A percentile compares a stretch with the other conserved stretches of the same genome.
Conservation (phyloP, 2,113 vertebrate species). For the Anguilla japonica region DNA sequence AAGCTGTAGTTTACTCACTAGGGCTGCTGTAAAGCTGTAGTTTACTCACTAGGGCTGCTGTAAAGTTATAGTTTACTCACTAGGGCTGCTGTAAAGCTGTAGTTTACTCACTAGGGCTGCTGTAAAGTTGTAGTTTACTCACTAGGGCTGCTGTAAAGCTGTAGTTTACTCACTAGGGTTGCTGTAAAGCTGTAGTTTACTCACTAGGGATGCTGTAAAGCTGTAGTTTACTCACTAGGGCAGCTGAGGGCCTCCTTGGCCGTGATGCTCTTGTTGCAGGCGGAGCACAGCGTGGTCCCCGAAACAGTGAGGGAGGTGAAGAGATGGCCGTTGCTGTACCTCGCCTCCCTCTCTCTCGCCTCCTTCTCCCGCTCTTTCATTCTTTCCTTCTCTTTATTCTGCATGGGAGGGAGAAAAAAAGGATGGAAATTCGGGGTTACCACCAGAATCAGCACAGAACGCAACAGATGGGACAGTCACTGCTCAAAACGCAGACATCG, state of each 20-base stretch:
- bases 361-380: conserved; percentile 73
- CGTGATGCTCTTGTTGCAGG: conserved; percentile 85
- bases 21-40: conserved; percentile 64
- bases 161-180: too few species aligned
- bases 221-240: conserved; percentile 70
- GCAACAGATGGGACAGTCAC: not conserved
- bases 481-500: not conserved
- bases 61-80: conserved; percentile 18
- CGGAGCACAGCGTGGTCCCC: conserved; percentile 80
- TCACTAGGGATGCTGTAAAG: not conserved
- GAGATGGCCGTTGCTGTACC: conserved; percentile 82
- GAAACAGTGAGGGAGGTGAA: conserved; percentile 83
- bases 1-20: conserved; percentile 65
- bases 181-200: not conserved
- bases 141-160: too few species aligned
- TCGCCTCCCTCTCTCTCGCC: conserved; percentile 77
- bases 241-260: conserved; percentile 83
- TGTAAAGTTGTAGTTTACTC: too few species aligned
- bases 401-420: conserved; percentile 16
- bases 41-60: not conserved
- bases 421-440: not conserved
- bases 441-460: not conserved
- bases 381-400: conserved; percentile 78
- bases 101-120: too few species aligned
- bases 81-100: not conserved